phyloP scores from a whole-genome alignment of 2,113 vertebrate genomes.

The Festucalex cinctus region DNA sequence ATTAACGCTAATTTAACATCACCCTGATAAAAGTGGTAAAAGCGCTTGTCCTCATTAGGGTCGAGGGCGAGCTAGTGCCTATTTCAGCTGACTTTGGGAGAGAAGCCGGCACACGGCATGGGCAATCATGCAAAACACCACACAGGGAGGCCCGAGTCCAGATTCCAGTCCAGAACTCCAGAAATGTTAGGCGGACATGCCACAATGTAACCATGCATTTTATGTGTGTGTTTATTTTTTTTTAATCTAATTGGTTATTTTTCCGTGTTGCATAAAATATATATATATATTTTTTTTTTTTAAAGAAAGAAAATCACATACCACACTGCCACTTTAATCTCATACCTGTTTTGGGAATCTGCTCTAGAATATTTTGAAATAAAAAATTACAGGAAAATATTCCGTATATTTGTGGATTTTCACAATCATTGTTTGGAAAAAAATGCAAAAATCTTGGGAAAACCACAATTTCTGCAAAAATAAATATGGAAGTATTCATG shows the following conservation, averaged over 20 bases:
- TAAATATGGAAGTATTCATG: too few relatives aligned
- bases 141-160: too few relatives aligned
- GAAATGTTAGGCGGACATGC: neutral
- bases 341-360: neutral
- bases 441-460: too few relatives aligned
- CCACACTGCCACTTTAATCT: neutral
- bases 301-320: neutral
- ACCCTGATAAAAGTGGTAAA: conserved; percentile 9
- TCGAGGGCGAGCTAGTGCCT: neutral
- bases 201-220: too few relatives aligned
- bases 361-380: neutral
- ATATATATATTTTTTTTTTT: too few relatives aligned
- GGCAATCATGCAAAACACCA: too few relatives aligned
- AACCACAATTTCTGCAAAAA: too few relatives aligned
- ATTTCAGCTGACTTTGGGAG: neutral
- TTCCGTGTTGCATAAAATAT: neutral
- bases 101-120: neutral
- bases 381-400: neutral
- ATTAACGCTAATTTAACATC: neutral
- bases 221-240: neutral
- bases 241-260: neutral
- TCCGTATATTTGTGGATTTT: too few relatives aligned
- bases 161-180: neutral
- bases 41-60: neutral
- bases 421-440: too few relatives aligned